phyloP scores from a whole-genome alignment of 1,140 invertebrate genomes.

The Pinna nobilis region DNA sequence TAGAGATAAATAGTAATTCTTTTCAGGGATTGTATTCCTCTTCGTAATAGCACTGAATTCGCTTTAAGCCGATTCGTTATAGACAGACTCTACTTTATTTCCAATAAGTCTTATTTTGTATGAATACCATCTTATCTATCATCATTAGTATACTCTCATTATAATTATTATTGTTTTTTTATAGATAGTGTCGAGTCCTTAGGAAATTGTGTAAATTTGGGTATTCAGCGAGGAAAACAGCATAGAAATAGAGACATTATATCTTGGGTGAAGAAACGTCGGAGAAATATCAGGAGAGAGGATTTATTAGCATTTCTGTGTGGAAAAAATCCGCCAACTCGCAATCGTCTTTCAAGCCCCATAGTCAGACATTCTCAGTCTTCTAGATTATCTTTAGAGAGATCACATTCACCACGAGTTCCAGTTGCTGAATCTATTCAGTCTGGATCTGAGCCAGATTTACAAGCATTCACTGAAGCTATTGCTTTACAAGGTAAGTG shows the following conservation, averaged over 20 bases:
- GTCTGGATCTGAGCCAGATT: constrained; percentile 76
- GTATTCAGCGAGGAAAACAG: constrained; percentile 84
- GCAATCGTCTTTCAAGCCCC: constrained; percentile 76
- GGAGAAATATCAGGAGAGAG: constrained; percentile 84
- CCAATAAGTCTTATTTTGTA: too few species aligned
- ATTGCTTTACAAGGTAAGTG: constrained; percentile 78
- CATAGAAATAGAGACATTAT: constrained; percentile 85
- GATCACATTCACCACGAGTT: constrained; percentile 52
- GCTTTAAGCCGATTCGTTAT: too few species aligned
- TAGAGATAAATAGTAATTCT: too few species aligned
- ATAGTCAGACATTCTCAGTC: constrained; percentile 66
- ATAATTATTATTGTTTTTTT: not conserved
- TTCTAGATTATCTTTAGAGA: constrained; percentile 50
- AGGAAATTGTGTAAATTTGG: constrained; percentile 82
- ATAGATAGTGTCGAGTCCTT: constrained; percentile 79
- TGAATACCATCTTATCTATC: too few species aligned
- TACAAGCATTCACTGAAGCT: constrained; percentile 86
- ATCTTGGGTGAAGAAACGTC: constrained; percentile 80
- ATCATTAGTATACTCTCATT: not conserved
- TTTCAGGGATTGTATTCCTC: too few species aligned
- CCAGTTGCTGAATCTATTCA: constrained; percentile 48
- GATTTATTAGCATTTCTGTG: constrained; percentile 87
- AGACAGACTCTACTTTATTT: too few species aligned
- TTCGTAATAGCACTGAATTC: too few species aligned
- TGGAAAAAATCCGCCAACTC: constrained; percentile 82